These are phyloP conservation scores for Parauchenoglanis punctatus DNA, from an alignment of 2,797 vertebrate species.

Conservation along the genomic window DNA sequence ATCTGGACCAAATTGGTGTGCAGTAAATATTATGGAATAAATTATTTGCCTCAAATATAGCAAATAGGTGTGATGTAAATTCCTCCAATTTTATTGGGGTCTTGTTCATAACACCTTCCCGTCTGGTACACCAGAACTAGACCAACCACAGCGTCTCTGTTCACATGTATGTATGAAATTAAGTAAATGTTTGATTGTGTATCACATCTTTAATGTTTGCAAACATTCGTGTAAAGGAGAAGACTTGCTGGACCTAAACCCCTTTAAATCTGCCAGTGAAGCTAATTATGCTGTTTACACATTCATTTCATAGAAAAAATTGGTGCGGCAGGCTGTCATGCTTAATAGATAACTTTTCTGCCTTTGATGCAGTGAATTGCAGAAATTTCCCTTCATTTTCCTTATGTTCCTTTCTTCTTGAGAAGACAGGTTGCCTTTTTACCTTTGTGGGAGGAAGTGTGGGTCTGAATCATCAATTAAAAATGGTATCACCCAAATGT, in stretches of 20 bases:
- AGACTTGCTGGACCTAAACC: neutral
- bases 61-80: neutral
- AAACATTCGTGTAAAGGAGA: neutral
- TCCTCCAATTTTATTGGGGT: neutral
- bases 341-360: neutral
- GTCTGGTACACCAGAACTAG: neutral
- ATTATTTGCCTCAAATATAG: neutral
- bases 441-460: neutral
- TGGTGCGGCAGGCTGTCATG: neutral
- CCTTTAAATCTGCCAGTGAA: neutral
- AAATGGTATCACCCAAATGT: neutral
- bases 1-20: neutral
- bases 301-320: neutral
- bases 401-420: neutral
- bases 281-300: neutral
- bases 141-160: neutral
- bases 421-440: neutral
- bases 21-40: neutral
- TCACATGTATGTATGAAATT: neutral
- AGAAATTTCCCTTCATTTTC: neutral
- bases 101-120: neutral
- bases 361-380: neutral
- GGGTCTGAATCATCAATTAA: neutral
- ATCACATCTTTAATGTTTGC: neutral
- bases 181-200: neutral